A percentile compares a stretch with the other conserved stretches of the same genome.
Conservation (phyloP, 2,888 invertebrate species). For the Baccha elongata region DNA sequence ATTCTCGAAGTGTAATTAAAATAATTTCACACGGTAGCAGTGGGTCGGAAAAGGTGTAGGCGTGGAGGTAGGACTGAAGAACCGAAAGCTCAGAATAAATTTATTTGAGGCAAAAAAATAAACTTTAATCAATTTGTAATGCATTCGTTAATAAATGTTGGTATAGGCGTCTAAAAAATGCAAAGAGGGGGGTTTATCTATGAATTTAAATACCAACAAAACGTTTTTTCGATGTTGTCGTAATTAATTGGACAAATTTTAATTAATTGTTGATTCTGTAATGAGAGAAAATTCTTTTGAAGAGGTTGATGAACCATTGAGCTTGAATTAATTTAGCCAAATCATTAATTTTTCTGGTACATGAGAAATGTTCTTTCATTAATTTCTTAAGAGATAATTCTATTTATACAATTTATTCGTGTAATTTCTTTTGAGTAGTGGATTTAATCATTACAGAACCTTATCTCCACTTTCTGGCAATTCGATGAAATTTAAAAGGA, state of each 20-base stretch:
- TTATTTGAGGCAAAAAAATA: constrained; percentile 40
- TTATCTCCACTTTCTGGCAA: no score
- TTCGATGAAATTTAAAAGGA: no score
- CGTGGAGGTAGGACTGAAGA: not conserved
- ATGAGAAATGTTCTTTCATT: not conserved
- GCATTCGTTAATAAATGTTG: constrained; percentile 3
- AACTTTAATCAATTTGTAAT: constrained; percentile 31
- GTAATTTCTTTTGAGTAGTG: no score
- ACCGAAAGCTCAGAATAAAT: constrained; percentile 31
- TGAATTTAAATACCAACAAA: constrained; percentile 37
- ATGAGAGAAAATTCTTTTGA: not conserved
- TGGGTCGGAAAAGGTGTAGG: not conserved
- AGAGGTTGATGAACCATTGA: not conserved
- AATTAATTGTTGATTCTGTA: constrained; percentile 15
- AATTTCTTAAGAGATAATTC: not conserved
- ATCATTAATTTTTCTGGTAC: constrained; percentile 7
- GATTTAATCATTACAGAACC: no score
- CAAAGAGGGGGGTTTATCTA: not conserved
- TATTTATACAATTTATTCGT: no score
- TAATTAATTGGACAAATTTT: constrained; percentile 50
- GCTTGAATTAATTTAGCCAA: not conserved
- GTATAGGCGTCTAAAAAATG: not conserved
- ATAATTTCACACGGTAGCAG: constrained; percentile 43
- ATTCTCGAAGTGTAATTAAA: constrained; percentile 52
- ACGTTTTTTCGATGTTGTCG: constrained; percentile 43